Base-by-base conservation (phyloP, 2,888 invertebrate species). In the Pelosia muscerda region DNA sequence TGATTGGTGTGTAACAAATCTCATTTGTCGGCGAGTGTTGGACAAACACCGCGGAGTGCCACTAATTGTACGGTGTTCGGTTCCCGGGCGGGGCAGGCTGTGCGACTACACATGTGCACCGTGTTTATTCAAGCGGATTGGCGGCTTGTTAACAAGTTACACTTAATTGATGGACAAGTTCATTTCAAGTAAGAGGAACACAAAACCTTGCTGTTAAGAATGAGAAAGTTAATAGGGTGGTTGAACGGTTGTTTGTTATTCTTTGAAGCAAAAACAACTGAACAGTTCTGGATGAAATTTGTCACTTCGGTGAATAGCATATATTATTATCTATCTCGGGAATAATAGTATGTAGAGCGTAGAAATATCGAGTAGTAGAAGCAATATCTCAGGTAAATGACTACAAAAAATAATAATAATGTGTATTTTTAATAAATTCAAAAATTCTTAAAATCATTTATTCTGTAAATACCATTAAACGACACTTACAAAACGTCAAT, bases 31-130 rank as follows among this genome's bases (percentile, higher is more conserved):
- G 69, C 71, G 70, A 80, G 84, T 77, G 81, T 75, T 75, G 53
- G 23, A 68, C 59, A 77, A 77, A 79, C 72, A 80, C 19, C n/a
- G 42, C 63, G 58, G 73, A 79, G 84, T 80, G 83, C 71, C 78
- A 75, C 81, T 82, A 83, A 83, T 84, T 77, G 83, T 73, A 13
- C 72, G 75, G 82, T 78, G 73, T 84, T 75, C 62, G 73, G 76
- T 84, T 76, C 68, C 80, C 56, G 65, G 65, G 38, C 63, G 15
- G 58, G 54, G 49, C 62, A 64, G 38, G 53, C n/a, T 65, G 67
- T 56, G 63, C 53, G 63, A 72, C 63, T 19, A 19, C 77, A 64
- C 77, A 71, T 70, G 81, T 79, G 73, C 54, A 1, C 34, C 23
- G 13, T 65, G 60, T 66, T 66, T 66, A 60, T 31, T 25, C 64